Evolutionary conservation across 2,888 invertebrate genomes (phyloP), one percentile per base, ranked within the genome.

Genomic region (Eristalis intricaria): DNA sequence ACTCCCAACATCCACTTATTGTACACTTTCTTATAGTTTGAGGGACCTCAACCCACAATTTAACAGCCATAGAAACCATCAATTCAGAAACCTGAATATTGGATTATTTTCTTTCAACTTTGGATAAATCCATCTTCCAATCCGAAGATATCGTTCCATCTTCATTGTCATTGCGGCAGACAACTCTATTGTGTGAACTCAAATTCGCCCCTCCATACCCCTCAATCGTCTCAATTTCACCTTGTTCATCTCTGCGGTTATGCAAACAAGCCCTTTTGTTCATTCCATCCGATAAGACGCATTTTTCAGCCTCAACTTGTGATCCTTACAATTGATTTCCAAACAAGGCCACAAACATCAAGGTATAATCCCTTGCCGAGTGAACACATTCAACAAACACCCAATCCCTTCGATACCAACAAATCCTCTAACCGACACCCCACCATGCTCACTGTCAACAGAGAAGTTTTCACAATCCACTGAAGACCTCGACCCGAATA

Each of bases 401-500:
- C 19, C n/a, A 8, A 2, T 50, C 19, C 5, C 8, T 7, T 8
- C 19, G 19, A 2, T 50, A 50, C n/a, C 19, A 19, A 19, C 19
- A 7, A n/a, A 50, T 38, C 38, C 10, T 4, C 13, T 2, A 10
- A 38, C 13, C 38, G 38, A 7, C 50, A 50, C 50, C 19, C 7
- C 19, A 8, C 50, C 19, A n/a, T 8, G 0, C 50, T 19, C 50
- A 10, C 50, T 43, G 38, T 38, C 38, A 13, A 32, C 32, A 10
- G 32, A 32, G 32, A 2, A 35, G 11, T 35, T 8, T 11, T 8
- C 35, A 10, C 2, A 35, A 15, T 73, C 43, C 32, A 73, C 35
- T 15, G 64, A n/a, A n/a, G 15, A n/a, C 22, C 38, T 56, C 29
- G 58, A 75, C 23, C 19, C 56, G 66, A 75, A 64, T 35, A 40